Evolutionary conservation across 2,797 vertebrate genomes (phyloP).

Genomic region (Lithobates pipiens): DNA sequence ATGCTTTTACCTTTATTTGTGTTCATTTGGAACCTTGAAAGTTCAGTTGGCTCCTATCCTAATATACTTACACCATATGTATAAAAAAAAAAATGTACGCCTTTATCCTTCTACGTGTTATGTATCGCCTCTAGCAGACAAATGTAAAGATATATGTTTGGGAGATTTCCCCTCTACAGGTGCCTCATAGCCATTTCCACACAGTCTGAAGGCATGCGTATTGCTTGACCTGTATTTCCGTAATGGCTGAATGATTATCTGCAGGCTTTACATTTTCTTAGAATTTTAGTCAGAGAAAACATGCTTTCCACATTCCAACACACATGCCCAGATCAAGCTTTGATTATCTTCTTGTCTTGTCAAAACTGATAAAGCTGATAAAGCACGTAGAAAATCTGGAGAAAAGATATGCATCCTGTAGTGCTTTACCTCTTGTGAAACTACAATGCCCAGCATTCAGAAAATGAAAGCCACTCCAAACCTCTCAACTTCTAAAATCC

Average conservation of each 20-base stretch:
- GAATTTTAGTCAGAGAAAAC: conserved; percentile 17
- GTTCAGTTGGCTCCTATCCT: no score
- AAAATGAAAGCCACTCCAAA: no score
- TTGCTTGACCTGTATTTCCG: conserved; percentile 15
- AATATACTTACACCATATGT: background rate
- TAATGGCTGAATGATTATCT: conserved; percentile 11
- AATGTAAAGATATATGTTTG: background rate
- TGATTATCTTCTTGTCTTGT: background rate
- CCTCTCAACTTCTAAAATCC: no score
- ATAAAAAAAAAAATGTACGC: background rate
- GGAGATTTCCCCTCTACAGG: background rate
- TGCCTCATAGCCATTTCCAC: background rate
- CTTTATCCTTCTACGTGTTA: background rate
- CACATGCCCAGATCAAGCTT: background rate
- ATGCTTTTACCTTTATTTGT: no score
- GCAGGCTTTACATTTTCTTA: conserved; percentile 27
- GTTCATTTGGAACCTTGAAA: no score
- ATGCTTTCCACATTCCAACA: conserved; percentile 39
- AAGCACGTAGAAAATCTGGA: no score
- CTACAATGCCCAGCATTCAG: no score
- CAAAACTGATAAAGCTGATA: background rate
- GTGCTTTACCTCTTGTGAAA: no score
- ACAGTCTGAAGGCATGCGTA: background rate
- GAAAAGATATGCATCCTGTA: no score
- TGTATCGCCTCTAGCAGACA: background rate